A percentile compares a stretch with the other conserved stretches of the same genome.
phyloP scores from a whole-genome alignment of 2,797 vertebrate genomes.

The Siniperca obscura region DNA sequence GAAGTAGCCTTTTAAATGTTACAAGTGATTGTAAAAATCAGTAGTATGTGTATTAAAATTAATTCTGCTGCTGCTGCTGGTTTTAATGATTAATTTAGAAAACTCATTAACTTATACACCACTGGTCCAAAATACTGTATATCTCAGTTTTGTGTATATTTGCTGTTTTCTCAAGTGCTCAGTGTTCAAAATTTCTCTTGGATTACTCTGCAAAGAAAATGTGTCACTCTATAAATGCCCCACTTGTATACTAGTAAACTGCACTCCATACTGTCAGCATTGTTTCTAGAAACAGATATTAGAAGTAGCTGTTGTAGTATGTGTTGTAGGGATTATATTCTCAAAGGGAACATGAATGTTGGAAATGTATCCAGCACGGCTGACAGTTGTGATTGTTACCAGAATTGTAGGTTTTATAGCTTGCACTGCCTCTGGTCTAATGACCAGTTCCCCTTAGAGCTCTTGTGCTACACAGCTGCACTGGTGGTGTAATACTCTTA shows the following conservation, averaged over 20 bases:
- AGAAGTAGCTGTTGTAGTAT: slow-evolving; percentile 27
- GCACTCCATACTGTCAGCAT: slow-evolving; percentile 12
- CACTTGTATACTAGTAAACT: slow-evolving; percentile 20
- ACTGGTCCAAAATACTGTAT: slow-evolving; percentile 9
- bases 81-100: slow-evolving; percentile 16
- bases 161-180: slow-evolving; percentile 18
- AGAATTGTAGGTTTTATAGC: slow-evolving; percentile 38
- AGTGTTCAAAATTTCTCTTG: slow-evolving; percentile 16
- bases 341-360: slow-evolving; percentile 49
- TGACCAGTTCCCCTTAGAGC: slow-evolving; percentile 40
- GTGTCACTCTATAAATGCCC: slow-evolving; percentile 25
- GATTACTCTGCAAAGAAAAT: slow-evolving; percentile 17
- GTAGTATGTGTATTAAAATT: not conserved
- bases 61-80: not conserved
- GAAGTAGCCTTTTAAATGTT: slow-evolving; percentile 6
- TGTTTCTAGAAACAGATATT: slow-evolving; percentile 42
- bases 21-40: not conserved
- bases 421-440: slow-evolving; percentile 38
- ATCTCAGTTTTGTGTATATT: not conserved
- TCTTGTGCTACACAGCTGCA: slow-evolving; percentile 37
- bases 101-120: slow-evolving; percentile 17
- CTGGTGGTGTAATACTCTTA: slow-evolving; percentile 60
- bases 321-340: slow-evolving; percentile 45
- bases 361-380: slow-evolving; percentile 29
- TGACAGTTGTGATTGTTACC: slow-evolving; percentile 49